Evolutionary conservation across 2,888 invertebrate species (phyloP).

Genomic region (Ichneumon xanthorius): DNA sequence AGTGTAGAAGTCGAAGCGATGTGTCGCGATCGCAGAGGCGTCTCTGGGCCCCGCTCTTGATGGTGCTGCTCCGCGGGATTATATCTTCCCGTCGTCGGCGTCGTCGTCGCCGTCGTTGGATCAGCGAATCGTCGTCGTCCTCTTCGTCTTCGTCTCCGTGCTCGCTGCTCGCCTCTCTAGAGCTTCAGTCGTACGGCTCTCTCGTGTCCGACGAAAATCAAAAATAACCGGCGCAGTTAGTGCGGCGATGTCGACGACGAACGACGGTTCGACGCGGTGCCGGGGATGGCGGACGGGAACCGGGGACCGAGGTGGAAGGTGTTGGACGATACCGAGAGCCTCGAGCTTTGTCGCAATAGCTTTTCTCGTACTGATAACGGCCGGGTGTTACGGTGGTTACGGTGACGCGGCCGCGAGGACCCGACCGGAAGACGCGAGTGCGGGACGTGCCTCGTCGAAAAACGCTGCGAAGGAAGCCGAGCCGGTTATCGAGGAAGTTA

Average conservation of each 20-base stretch:
- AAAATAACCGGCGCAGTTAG: constrained; percentile 84
- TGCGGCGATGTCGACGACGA: constrained; percentile 85
- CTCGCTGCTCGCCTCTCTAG: constrained; percentile 51
- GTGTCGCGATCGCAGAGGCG: not conserved
- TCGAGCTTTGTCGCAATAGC: constrained; percentile 71
- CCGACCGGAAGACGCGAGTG: constrained; percentile 67
- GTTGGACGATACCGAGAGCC: constrained; percentile 67
- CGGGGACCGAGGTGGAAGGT: constrained; percentile 73
- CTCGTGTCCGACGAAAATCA: constrained; percentile 77
- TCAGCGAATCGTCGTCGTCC: constrained; percentile 24
- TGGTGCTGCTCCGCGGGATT: not conserved
- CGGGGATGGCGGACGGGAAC: constrained; percentile 80
- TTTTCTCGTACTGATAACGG: constrained; percentile 74
- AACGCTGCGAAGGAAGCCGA: constrained; percentile 85
- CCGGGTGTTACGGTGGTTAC: constrained; percentile 70
- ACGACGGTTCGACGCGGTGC: constrained; percentile 84
- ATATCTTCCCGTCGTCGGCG: constrained; percentile 7
- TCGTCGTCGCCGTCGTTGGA: constrained; percentile 10
- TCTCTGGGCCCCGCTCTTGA: not conserved
- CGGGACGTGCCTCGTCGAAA: constrained; percentile 58
- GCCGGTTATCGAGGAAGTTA: constrained; percentile 96
- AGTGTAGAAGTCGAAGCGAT: not conserved
- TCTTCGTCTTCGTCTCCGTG: constrained; percentile 43
- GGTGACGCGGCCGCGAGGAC: constrained; percentile 71
- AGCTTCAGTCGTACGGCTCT: not conserved